Evolutionary conservation across 2,797 vertebrate genomes (phyloP).

Genomic region (Holocentrus rufus): DNA sequence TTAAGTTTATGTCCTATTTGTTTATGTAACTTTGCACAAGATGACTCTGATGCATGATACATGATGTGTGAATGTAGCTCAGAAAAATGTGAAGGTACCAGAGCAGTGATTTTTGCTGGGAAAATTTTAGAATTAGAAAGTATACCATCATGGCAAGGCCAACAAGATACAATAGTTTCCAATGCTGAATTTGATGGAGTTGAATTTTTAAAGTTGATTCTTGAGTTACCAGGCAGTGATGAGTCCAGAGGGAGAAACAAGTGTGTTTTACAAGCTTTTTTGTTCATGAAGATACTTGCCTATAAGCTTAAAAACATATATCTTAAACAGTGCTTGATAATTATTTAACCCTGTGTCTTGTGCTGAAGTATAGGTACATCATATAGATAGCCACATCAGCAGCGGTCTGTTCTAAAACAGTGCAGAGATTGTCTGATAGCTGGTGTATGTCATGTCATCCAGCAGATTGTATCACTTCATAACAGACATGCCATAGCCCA

Average conservation of each 20-base stretch:
- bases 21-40: not conserved
- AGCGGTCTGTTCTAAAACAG: not conserved
- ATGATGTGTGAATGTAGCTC: not conserved
- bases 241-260: not conserved
- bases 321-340: not conserved
- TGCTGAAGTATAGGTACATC: not conserved
- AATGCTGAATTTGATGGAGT: not conserved
- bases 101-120: not conserved
- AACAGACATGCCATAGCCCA: not conserved
- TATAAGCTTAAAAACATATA: not conserved
- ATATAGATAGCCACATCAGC: not conserved
- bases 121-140: not conserved
- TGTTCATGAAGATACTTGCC: not conserved
- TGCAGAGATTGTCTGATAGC: no score
- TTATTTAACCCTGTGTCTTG: not conserved
- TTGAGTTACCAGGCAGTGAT: not conserved
- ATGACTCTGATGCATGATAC: not conserved
- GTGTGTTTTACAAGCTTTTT: not conserved
- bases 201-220: not conserved
- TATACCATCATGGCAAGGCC: not conserved
- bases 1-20: not conserved
- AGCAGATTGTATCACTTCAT: not conserved
- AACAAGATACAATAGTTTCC: not conserved
- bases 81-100: not conserved
- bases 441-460: not conserved